Percentiles rank a stretch among this genome's conserved stretches.
Conservation (phyloP, 2,797 vertebrate genomes). For the Vespertilio murinus region DNA sequence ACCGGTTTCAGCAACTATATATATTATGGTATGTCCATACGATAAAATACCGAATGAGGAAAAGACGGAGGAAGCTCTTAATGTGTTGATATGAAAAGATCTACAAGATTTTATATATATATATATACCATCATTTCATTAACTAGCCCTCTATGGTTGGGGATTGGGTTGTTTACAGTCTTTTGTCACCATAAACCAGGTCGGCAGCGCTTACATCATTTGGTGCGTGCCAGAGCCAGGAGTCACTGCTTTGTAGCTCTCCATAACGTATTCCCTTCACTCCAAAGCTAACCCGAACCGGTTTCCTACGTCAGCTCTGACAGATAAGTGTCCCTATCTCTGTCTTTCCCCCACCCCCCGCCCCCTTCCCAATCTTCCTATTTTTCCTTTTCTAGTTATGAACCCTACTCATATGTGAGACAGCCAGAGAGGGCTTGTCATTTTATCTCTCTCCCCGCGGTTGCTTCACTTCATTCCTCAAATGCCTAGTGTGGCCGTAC, state of each 20-base stretch:
- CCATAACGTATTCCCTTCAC: neutral
- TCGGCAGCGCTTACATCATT: neutral
- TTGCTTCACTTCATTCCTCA: slow-evolving; percentile 70
- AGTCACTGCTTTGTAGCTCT: neutral
- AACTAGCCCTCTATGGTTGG: neutral
- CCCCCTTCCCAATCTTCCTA: neutral
- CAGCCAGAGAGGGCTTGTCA: slow-evolving; percentile 57
- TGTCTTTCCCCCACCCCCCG: neutral
- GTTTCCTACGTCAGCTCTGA: neutral
- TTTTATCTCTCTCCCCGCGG: slow-evolving; percentile 37
- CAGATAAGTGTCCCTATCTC: neutral
- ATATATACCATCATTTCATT: neutral
- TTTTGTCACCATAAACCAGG: slow-evolving; percentile 17
- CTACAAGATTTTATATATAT: neutral
- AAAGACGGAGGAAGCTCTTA: slow-evolving; percentile 42
- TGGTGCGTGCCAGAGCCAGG: neutral
- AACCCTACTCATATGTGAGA: neutral
- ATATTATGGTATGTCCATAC: neutral
- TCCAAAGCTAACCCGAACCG: neutral
- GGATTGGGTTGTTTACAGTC: neutral
- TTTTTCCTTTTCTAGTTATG: slow-evolving; percentile 13
- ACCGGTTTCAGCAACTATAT: neutral
- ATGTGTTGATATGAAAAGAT: neutral
- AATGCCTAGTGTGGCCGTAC: slow-evolving; percentile 67
- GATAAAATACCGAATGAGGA: neutral